A percentile compares a stretch with the other conserved stretches of the same genome.
These are phyloP conservation scores for Cyanoderma ruficeps DNA, from an alignment of 2,113 vertebrate genomes.

Conservation along the genomic window DNA sequence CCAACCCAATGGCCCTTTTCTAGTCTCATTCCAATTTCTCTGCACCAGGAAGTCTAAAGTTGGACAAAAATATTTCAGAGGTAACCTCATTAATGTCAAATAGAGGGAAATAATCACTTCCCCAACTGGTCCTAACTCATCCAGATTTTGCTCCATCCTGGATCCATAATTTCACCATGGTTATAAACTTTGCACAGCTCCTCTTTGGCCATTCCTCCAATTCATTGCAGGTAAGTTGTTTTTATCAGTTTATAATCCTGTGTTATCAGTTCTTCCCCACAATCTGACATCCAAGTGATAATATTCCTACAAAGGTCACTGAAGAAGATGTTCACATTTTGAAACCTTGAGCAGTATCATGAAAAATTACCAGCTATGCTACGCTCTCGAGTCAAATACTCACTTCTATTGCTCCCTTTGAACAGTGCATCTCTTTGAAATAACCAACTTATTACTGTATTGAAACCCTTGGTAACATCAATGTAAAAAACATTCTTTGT, in stretches of 20 bases:
- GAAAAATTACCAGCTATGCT: background rate
- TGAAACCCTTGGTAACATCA: background rate
- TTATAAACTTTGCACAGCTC: background rate
- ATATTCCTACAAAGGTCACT: background rate
- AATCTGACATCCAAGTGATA: background rate
- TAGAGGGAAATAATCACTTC: background rate
- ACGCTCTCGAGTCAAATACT: background rate
- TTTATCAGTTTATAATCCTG: background rate
- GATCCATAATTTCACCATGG: background rate
- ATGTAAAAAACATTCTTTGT: background rate
- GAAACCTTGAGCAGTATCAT: background rate
- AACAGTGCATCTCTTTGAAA: background rate
- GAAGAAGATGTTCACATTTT: background rate
- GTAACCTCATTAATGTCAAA: background rate
- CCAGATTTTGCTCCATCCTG: background rate
- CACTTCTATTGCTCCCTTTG: background rate
- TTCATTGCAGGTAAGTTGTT: background rate
- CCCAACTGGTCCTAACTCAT: rapidly evolving
- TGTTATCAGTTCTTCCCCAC: background rate
- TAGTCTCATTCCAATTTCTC: background rate
- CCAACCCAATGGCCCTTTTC: background rate
- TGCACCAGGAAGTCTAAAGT: background rate
- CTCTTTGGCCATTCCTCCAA: background rate
- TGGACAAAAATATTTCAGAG: background rate
- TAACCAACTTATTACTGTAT: background rate